Evolutionary conservation across 2,888 invertebrate genomes (phyloP).

Genomic region (Venustoraphidia nigricollis): DNA sequence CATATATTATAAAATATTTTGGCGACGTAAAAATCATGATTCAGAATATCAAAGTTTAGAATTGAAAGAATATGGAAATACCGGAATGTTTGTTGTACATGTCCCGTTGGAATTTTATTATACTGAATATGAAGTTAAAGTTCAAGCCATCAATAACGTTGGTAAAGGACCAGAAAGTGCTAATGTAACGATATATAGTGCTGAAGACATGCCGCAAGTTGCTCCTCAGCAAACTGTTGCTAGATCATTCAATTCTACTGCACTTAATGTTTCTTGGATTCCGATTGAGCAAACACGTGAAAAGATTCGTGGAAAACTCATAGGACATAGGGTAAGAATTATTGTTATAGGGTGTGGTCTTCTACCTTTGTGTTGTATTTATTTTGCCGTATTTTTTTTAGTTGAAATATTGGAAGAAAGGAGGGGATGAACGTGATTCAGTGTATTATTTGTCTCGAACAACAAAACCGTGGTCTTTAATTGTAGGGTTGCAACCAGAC

Average conservation of each 20-base stretch:
- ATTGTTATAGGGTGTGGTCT: conserved; percentile 1
- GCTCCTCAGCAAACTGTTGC: conserved; percentile 73
- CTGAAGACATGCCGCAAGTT: conserved; percentile 85
- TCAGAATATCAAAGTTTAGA: conserved; percentile 59
- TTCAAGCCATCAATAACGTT: conserved; percentile 65
- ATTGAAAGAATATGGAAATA: conserved; percentile 58
- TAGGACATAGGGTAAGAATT: conserved; percentile 67
- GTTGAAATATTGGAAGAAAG: conserved; percentile 83
- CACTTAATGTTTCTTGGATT: conserved; percentile 81
- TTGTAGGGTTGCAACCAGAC: conserved; percentile 85
- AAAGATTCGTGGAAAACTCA: conserved; percentile 72
- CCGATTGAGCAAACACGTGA: conserved; percentile 75
- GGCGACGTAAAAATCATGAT: conserved; percentile 58
- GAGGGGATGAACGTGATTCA: conserved; percentile 56
- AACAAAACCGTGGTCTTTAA: conserved; percentile 70
- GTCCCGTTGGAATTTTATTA: conserved; percentile 60
- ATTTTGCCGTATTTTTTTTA: conserved; percentile 18
- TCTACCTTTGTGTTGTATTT: neutral
- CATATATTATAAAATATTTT: conserved; percentile 81
- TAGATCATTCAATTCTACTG: conserved; percentile 75
- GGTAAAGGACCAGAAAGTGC: conserved; percentile 74
- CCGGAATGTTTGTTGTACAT: conserved; percentile 63
- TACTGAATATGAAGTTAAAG: conserved; percentile 71
- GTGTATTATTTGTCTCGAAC: conserved; percentile 76
- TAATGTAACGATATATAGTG: conserved; percentile 60